phyloP scores from a whole-genome alignment of 1,140 invertebrate genomes.

The Chironomus tepperi region DNA sequence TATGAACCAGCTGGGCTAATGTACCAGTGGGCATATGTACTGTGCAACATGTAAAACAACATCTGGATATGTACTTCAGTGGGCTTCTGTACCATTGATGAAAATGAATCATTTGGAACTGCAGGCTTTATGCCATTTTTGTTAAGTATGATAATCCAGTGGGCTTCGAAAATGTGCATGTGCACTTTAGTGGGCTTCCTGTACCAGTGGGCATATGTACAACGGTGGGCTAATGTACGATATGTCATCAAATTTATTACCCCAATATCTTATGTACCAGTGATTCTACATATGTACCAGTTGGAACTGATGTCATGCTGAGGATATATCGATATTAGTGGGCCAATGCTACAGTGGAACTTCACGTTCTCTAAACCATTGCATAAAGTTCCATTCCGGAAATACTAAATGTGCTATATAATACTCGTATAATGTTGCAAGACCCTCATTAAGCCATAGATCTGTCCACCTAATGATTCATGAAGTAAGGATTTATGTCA shows the following conservation, averaged over 20 bases:
- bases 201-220: background rate
- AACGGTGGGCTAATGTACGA: background rate
- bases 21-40: constrained; percentile 62
- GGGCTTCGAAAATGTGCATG: background rate
- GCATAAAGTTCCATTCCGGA: too few relatives aligned
- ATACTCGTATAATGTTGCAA: constrained; percentile 34
- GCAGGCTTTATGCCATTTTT: background rate
- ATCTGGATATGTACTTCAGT: background rate
- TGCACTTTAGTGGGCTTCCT: background rate
- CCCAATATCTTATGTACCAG: background rate
- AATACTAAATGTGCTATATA: constrained; percentile 15
- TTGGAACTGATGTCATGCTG: background rate
- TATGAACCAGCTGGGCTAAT: background rate
- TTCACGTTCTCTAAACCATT: background rate
- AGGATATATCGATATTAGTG: background rate
- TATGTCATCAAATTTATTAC: background rate
- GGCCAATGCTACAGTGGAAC: background rate
- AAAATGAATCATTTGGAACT: background rate
- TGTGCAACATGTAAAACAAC: constrained; percentile 32
- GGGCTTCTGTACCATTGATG: background rate
- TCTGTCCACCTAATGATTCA: constrained; percentile 34
- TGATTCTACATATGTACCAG: background rate
- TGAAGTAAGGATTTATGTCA: too few relatives aligned
- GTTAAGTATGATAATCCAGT: background rate
- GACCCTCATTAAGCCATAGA: constrained; percentile 39